Evolutionary conservation across 2,113 vertebrate species (phyloP).

Genomic region (Gavialis gangeticus): DNA sequence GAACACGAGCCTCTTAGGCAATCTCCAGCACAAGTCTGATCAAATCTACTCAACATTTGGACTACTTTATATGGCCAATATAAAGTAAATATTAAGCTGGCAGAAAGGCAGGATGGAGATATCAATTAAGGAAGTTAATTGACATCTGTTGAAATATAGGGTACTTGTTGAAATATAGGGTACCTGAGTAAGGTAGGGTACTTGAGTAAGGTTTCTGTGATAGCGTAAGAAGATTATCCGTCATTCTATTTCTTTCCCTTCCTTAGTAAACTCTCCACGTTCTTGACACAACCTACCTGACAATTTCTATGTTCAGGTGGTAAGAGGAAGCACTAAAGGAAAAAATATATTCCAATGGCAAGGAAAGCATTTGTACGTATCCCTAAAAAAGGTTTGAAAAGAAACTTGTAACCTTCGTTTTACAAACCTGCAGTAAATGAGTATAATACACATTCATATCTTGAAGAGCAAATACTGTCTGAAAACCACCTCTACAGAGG

Average conservation of each 20-base stretch:
- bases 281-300: background rate
- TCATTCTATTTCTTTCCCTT: background rate
- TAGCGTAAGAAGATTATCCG: background rate
- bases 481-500: background rate
- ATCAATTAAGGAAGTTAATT: conserved; percentile 35
- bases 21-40: conserved; percentile 15
- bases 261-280: background rate
- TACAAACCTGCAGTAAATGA: background rate
- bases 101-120: conserved; percentile 16
- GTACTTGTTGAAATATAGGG: conserved; percentile 8
- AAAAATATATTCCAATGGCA: background rate
- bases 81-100: background rate
- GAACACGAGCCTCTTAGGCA: background rate
- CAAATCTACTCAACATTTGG: conserved; percentile 24
- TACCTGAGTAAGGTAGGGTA: background rate
- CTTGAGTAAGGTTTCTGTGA: background rate
- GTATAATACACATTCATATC: background rate
- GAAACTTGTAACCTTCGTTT: background rate
- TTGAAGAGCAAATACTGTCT: background rate
- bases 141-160: conserved; percentile 10
- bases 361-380: background rate
- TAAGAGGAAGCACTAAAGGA: background rate
- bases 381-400: background rate
- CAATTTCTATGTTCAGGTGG: background rate
- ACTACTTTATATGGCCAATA: background rate